Evolutionary conservation across 2,888 invertebrate species (phyloP).

Genomic region (Sepiola atlantica): DNA sequence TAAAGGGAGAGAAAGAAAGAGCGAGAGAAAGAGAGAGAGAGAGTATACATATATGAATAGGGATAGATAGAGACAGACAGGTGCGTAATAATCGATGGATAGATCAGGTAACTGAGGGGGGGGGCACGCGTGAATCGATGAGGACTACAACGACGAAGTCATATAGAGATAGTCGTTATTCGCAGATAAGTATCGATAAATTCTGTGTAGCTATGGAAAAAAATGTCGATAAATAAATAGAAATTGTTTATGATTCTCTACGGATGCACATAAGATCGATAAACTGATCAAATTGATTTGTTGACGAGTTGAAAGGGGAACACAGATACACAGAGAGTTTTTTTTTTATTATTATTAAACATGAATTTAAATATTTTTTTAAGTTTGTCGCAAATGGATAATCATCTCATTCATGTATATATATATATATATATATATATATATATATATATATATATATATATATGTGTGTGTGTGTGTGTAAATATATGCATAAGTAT

Average conservation of each 20-base stretch:
- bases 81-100: not conserved
- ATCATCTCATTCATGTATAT: not conserved
- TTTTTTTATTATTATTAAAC: no score
- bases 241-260: not conserved
- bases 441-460: not conserved
- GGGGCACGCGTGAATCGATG: not conserved
- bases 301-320: no score
- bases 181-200: not conserved
- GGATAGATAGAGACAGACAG: not conserved
- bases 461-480: not conserved
- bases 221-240: not conserved
- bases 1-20: no score
- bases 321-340: no score
- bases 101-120: not conserved
- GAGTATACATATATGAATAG: not conserved
- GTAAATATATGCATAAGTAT: not conserved
- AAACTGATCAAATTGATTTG: no score
- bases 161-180: not conserved
- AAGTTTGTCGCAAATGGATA: no score
- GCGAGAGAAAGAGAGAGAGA: not conserved
- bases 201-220: not conserved
- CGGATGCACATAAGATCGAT: no score
- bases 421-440: slow-evolving; percentile 32
- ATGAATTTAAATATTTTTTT: no score
- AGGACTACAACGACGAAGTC: not conserved